A percentile compares a stretch with the other conserved stretches of the same genome.
Conservation (phyloP, 2,113 vertebrate species). For the Rafetus swinhoei region DNA sequence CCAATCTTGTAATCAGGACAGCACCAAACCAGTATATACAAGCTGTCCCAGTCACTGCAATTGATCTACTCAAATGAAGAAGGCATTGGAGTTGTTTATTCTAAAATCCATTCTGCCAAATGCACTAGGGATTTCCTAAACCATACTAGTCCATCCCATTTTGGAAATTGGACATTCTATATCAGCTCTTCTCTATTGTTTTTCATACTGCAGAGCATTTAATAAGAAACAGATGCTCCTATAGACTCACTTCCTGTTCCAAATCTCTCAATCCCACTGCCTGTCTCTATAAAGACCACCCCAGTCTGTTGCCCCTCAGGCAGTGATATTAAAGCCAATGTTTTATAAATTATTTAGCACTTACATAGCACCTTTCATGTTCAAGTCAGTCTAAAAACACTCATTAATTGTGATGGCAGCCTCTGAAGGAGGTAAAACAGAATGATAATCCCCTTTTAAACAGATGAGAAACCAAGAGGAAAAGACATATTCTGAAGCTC, state of each 20-base stretch:
- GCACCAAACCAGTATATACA: not conserved
- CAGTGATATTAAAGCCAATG: not conserved
- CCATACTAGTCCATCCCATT: conserved; percentile 10
- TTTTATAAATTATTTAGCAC: not conserved
- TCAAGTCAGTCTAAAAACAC: not conserved
- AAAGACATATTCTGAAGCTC: fast-evolving
- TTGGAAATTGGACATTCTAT: not conserved
- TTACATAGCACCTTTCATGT: not conserved
- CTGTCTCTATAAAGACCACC: not conserved
- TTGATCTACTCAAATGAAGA: conserved; percentile 16
- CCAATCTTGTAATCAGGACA: fast-evolving
- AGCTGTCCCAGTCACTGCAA: conserved; percentile 5
- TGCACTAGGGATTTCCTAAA: conserved; percentile 17
- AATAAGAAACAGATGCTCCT: not conserved
- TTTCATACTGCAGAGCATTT: not conserved
- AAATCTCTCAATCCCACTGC: not conserved
- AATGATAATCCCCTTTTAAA: not conserved
- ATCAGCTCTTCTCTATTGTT: fast-evolving
- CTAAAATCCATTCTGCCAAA: conserved; percentile 55
- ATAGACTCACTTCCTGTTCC: not conserved
- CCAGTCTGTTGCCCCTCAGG: not conserved
- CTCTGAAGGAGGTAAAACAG: not conserved
- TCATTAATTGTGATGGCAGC: fast-evolving
- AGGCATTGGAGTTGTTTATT: conserved; percentile 48
- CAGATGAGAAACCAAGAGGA: not conserved